Conservation (phyloP, 2,888 invertebrate species). For the Callinectes sapidus region DNA sequence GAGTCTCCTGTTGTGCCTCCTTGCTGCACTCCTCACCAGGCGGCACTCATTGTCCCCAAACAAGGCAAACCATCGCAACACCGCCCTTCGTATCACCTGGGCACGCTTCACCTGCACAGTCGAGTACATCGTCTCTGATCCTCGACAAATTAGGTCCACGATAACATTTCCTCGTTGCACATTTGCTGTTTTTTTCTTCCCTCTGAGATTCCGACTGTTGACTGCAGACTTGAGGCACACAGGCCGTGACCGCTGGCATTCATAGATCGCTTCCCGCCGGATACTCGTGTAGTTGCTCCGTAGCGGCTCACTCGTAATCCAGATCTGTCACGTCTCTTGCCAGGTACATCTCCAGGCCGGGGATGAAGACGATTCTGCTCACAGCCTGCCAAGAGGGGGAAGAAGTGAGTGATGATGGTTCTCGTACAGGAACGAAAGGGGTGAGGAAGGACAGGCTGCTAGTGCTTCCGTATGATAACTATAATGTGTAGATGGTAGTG, state of each 20-base stretch:
- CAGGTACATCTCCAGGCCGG: conserved; percentile 62
- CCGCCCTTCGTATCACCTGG: neutral
- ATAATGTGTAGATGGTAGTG: neutral
- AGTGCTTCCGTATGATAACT: neutral
- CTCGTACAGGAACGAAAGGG: neutral
- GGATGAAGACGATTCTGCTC: conserved; percentile 67
- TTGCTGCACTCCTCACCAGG: neutral
- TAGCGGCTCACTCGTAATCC: conserved; percentile 27
- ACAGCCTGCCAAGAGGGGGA: conserved; percentile 51
- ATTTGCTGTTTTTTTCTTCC: neutral
- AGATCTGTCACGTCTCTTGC: conserved; percentile 28
- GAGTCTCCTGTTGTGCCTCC: too few relatives aligned
- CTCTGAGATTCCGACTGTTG: neutral
- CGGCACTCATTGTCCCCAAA: neutral
- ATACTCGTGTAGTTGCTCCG: neutral
- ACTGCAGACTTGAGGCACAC: neutral
- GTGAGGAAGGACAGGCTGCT: neutral
- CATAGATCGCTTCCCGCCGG: neutral
- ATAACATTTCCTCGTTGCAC: neutral
- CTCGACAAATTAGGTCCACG: neutral
- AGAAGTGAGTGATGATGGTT: neutral
- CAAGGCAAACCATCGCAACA: neutral
- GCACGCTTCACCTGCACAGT: conserved; percentile 14
- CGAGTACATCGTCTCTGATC: neutral
- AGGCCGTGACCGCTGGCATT: neutral